phyloP scores from a whole-genome alignment of 2,888 invertebrate genomes.

The Lasius platythorax region DNA sequence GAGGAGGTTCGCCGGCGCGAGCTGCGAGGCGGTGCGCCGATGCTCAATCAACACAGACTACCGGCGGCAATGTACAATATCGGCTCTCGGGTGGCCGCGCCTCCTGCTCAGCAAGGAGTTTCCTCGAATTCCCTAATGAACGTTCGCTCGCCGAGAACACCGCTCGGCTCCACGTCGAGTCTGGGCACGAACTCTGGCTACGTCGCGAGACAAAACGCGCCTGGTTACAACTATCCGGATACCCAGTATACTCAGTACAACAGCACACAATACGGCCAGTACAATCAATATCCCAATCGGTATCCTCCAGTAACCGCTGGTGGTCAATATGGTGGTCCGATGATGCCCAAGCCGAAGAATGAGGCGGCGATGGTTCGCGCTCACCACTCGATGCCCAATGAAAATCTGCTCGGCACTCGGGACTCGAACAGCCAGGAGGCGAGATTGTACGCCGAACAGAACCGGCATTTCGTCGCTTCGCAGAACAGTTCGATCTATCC shows the following conservation, averaged over 20 bases:
- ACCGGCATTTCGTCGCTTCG: slow-evolving; percentile 74
- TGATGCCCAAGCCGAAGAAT: slow-evolving; percentile 65
- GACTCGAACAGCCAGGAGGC: slow-evolving; percentile 60
- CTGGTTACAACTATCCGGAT: slow-evolving; percentile 78
- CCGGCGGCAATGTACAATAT: slow-evolving; percentile 72
- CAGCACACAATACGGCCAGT: slow-evolving; percentile 65
- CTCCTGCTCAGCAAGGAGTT: slow-evolving; percentile 71
- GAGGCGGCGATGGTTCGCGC: slow-evolving; percentile 70
- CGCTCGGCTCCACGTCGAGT: slow-evolving; percentile 82
- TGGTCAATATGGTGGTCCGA: slow-evolving; percentile 68
- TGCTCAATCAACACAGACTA: slow-evolving; percentile 79
- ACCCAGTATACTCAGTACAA: slow-evolving; percentile 76
- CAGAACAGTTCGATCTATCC: slow-evolving; percentile 71
- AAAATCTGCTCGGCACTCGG: slow-evolving; percentile 40
- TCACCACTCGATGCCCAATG: slow-evolving; percentile 47
- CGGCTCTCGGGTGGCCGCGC: slow-evolving; percentile 73
- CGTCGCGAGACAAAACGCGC: slow-evolving; percentile 57
- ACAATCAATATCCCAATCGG: slow-evolving; percentile 68
- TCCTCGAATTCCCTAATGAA: slow-evolving; percentile 66
- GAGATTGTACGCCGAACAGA: slow-evolving; percentile 68
- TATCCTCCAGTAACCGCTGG: slow-evolving; percentile 64
- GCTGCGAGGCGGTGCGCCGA: slow-evolving; percentile 81
- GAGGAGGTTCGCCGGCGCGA: slow-evolving; percentile 91
- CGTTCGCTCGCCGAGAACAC: slow-evolving; percentile 77
- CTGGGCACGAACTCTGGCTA: slow-evolving; percentile 71